Evolutionary conservation across 2,113 vertebrate species (phyloP), one percentile per base, ranked within the genome.

Genomic region (Proterorhinus semilunaris): DNA sequence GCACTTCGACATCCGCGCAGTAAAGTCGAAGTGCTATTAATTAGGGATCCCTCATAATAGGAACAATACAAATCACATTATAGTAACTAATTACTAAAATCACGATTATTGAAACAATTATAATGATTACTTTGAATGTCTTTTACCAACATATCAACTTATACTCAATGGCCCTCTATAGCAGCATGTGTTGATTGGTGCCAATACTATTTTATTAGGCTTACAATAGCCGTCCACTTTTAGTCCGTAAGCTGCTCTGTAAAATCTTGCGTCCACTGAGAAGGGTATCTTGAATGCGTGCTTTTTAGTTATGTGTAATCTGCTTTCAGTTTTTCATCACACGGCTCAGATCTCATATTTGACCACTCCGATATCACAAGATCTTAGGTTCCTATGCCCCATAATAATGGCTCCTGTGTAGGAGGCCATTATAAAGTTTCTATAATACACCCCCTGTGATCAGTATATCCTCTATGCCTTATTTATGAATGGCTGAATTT

Each of bases 401-500:
- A 36, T 36, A 3, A 75, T 90, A 89, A 90, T 91, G 81, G 86
- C 77, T 79, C 74, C 74, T 83, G 81, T 89, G 83, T 87, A 80
- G 76, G 84, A 58, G 67, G 70, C 69, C 69, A 84, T 83, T 87
- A 86, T 90, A 81, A 70, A 79, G 81, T 79, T 89, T 81, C 83
- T 76, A 70, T 90, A 80, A 85, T 87, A 85, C 84, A 82, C 71
- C 71, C 53, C 82, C 87, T 92, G 84, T 89, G 87, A 88, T 88
- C 86, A 84, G 67, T 53, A 63, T 74, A 52, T 52, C 84, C 71
- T 82, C 53, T 61, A 62, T 66, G 63, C 62, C 70, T 87, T 78
- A 88, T 93, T 93, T 93, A 89, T 94, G 90, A 94, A 93, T 93
- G 91, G 86, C 68, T 65, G 79, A 81, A 77, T 88, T 85, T 87